Evolutionary conservation across 2,888 invertebrate genomes (phyloP).

Genomic region (Volucella bombylans): DNA sequence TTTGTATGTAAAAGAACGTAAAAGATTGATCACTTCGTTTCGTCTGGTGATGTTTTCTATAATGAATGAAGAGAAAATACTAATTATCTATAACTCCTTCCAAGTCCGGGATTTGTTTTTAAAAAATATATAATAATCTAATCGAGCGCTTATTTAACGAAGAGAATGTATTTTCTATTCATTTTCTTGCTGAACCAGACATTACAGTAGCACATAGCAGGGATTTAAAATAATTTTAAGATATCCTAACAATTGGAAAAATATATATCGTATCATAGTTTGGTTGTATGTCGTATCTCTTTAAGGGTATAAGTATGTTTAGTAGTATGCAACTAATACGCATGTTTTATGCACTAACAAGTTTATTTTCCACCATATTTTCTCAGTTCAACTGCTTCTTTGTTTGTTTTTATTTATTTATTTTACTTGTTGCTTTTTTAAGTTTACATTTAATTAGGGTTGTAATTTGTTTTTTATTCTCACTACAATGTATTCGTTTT

Average conservation of each 20-base stretch:
- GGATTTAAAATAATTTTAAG: not conserved
- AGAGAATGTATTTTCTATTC: too few relatives aligned
- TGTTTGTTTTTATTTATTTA: too few relatives aligned
- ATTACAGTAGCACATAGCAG: not conserved
- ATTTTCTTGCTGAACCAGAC: too few relatives aligned
- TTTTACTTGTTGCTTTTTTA: not conserved
- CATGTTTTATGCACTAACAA: slow-evolving; percentile 21
- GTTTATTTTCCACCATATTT: slow-evolving; percentile 16
- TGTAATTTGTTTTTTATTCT: slow-evolving; percentile 52
- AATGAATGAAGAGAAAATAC: too few relatives aligned
- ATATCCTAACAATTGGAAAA: not conserved
- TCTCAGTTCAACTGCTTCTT: slow-evolving; percentile 8
- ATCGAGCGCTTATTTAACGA: too few relatives aligned
- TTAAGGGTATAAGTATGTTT: not conserved
- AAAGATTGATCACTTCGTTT: too few relatives aligned
- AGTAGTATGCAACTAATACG: slow-evolving; percentile 18
- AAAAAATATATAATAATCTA: too few relatives aligned
- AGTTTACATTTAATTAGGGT: slow-evolving; percentile 28
- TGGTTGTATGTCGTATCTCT: not conserved
- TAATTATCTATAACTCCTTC: too few relatives aligned
- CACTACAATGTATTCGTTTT: slow-evolving; percentile 47
- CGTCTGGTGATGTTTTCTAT: too few relatives aligned
- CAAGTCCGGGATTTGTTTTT: too few relatives aligned
- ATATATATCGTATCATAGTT: slow-evolving; percentile 15
- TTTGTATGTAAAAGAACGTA: too few relatives aligned